phyloP scores from a whole-genome alignment of 2,888 invertebrate species.

The Tetragonula carbonaria region DNA sequence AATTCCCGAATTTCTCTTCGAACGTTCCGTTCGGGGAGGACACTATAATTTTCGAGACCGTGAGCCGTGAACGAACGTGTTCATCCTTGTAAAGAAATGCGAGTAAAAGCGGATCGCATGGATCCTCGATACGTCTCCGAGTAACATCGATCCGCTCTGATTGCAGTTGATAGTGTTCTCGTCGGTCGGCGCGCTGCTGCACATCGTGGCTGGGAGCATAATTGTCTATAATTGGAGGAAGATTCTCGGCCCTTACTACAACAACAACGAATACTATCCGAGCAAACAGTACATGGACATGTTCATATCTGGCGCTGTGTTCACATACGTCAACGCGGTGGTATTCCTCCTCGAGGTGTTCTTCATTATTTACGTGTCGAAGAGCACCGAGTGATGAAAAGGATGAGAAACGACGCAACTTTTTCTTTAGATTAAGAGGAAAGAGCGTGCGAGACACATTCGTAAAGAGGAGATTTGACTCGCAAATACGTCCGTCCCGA shows the following conservation, averaged over 20 bases:
- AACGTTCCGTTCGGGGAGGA: neutral
- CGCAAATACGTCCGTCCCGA: neutral
- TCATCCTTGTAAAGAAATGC: neutral
- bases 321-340: slow-evolving; percentile 87
- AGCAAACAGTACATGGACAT: slow-evolving; percentile 89
- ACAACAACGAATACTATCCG: slow-evolving; percentile 85
- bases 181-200: slow-evolving; percentile 87
- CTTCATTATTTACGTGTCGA: slow-evolving; percentile 85
- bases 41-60: neutral
- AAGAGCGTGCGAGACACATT: neutral
- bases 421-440: neutral
- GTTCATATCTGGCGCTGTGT: slow-evolving; percentile 88
- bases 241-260: slow-evolving; percentile 76
- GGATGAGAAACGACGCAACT: no score
- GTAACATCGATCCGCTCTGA: slow-evolving; percentile 37
- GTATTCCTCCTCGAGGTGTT: slow-evolving; percentile 88
- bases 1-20: no score
- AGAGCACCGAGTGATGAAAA: slow-evolving; percentile 50
- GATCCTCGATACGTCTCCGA: slow-evolving; percentile 6
- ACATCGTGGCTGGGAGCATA: slow-evolving; percentile 88
- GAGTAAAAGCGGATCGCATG: neutral
- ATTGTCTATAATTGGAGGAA: slow-evolving; percentile 86
- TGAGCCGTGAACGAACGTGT: neutral
- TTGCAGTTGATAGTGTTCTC: slow-evolving; percentile 87
- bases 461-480: neutral